A percentile compares a stretch with the other conserved stretches of the same genome.
phyloP scores from a whole-genome alignment of 2,113 vertebrate species.

The Hippocampus guttulatus region DNA sequence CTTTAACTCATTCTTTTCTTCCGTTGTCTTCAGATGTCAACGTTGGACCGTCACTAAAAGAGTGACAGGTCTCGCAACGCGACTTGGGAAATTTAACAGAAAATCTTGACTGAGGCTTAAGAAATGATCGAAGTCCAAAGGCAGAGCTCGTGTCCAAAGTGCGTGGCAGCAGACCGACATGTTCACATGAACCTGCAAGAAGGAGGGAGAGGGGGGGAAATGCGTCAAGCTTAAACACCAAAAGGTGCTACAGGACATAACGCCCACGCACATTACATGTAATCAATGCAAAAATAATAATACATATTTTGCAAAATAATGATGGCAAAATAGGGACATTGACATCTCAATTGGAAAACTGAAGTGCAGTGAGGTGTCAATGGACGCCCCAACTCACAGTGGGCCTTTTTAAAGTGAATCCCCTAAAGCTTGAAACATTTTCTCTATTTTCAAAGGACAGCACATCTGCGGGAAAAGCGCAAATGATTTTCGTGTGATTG shows the following conservation, averaged over 20 bases:
- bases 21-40: conserved; percentile 27
- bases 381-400: too few species aligned
- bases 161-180: conserved; percentile 22
- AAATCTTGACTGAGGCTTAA: conserved; percentile 29
- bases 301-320: neutral
- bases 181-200: conserved; percentile 17
- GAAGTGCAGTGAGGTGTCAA: too few species aligned
- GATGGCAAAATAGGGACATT: neutral
- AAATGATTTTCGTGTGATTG: too few species aligned
- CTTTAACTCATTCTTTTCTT: conserved; percentile 13
- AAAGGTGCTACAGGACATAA: neutral
- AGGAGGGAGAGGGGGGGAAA: neutral
- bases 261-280: neutral
- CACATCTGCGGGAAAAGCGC: too few species aligned
- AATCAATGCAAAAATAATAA: neutral
- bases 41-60: conserved; percentile 32
- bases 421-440: too few species aligned
- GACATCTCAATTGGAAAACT: too few species aligned
- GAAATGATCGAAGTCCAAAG: conserved; percentile 22
- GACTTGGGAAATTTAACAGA: conserved; percentile 38
- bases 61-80: conserved; percentile 31
- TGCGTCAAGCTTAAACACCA: neutral
- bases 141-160: conserved; percentile 39
- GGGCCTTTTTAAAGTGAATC: too few species aligned
- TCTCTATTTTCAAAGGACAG: too few species aligned